Conservation (phyloP, 2,797 vertebrate genomes). For the Vespertilio murinus region DNA sequence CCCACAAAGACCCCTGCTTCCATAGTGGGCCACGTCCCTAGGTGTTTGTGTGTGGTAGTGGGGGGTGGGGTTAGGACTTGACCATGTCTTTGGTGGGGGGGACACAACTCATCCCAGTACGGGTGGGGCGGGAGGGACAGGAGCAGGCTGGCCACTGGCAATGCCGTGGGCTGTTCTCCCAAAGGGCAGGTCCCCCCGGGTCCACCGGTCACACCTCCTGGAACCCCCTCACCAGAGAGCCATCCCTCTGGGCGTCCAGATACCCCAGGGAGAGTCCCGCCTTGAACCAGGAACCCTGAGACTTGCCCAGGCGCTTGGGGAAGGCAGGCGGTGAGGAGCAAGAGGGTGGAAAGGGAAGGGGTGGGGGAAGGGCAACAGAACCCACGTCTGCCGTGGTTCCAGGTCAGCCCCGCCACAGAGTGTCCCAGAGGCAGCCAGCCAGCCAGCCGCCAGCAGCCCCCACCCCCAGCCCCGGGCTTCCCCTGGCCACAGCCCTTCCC, state of each 20-base stretch:
- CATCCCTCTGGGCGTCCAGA: not conserved
- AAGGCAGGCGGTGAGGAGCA: not conserved
- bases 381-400: not conserved
- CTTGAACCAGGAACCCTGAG: not conserved
- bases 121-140: accelerated
- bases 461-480: not conserved
- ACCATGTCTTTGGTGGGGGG: not conserved
- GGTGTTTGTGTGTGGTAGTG: not conserved
- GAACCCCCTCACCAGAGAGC: not conserved
- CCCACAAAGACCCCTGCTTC: not conserved
- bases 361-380: not conserved
- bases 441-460: no score
- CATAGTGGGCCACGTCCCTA: not conserved
- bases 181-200: not conserved
- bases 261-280: not conserved
- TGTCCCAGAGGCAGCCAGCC: not conserved
- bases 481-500: not conserved
- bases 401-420: not conserved
- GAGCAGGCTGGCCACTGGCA: not conserved
- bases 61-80: not conserved
- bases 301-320: not conserved
- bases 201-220: not conserved
- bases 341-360: not conserved
- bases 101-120: not conserved
- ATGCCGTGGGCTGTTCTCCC: not conserved